A percentile compares a stretch with the other conserved stretches of the same genome.
Conservation (phyloP, 2,113 vertebrate genomes). For the Gulo gulo region DNA sequence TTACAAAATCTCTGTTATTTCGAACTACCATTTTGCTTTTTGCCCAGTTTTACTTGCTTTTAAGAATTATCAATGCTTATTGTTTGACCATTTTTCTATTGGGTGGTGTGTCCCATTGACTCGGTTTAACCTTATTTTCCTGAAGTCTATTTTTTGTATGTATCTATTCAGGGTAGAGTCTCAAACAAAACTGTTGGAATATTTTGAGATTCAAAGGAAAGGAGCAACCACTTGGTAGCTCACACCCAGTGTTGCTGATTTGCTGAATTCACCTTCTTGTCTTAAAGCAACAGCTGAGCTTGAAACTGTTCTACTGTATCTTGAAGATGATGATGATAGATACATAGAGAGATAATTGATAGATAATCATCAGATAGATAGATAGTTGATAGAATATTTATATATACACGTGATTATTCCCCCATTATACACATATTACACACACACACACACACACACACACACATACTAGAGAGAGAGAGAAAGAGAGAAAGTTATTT, state of each 20-base stretch:
- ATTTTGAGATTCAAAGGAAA: background rate
- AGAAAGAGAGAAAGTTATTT: background rate
- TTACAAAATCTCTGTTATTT: background rate
- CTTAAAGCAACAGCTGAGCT: background rate
- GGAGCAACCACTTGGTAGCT: background rate
- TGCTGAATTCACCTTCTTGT: background rate
- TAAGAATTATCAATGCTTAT: background rate
- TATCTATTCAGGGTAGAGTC: background rate
- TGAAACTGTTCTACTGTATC: background rate
- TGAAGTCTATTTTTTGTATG: background rate
- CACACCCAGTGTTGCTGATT: background rate
- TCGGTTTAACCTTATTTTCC: background rate
- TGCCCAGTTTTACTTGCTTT: background rate
- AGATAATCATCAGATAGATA: background rate
- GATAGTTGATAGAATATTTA: background rate
- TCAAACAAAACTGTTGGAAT: background rate
- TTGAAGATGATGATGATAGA: background rate
- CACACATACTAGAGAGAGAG: no score
- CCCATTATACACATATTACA: background rate
- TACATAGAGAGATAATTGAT: background rate
- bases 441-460: background rate
- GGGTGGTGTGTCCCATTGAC: background rate
- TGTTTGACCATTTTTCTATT: background rate
- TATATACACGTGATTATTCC: background rate
- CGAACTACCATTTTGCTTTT: background rate